A percentile compares a stretch with the other conserved stretches of the same genome.
Conservation (phyloP, 2,888 invertebrate species). For the Erebia palarica region DNA sequence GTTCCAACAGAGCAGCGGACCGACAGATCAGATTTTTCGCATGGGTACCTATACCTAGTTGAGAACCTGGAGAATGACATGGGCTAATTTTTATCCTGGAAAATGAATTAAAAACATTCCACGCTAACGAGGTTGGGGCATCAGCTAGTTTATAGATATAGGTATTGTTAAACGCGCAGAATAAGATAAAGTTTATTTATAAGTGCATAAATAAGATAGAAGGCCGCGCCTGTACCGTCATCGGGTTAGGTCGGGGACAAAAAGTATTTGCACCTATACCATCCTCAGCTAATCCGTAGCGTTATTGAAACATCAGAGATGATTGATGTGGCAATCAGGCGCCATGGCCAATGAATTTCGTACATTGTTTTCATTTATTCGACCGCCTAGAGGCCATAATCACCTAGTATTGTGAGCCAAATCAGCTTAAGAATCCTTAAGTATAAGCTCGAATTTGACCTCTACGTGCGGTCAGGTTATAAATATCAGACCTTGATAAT, state of each 20-base stretch:
- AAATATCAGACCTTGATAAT: constrained; percentile 48
- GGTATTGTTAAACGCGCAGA: constrained; percentile 51
- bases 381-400: constrained; percentile 51
- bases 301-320: constrained; percentile 56
- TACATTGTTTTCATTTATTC: constrained; percentile 54
- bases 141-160: constrained; percentile 19
- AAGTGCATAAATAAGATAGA: constrained; percentile 69
- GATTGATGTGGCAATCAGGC: constrained; percentile 54
- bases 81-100: no score
- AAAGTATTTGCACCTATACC: constrained; percentile 46
- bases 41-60: no score
- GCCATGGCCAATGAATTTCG: constrained; percentile 50
- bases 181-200: constrained; percentile 69
- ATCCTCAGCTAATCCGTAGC: constrained; percentile 47
- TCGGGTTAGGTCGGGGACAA: constrained; percentile 74
- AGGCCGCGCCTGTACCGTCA: constrained; percentile 62
- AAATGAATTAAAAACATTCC: no score
- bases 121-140: no score
- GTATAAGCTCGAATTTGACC: constrained; percentile 46
- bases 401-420: constrained; percentile 44
- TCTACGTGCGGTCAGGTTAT: constrained; percentile 45
- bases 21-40: no score
- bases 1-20: no score
- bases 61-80: no score
- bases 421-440: constrained; percentile 42